Conservation (phyloP, 2,797 vertebrate genomes). For the Streptopelia turtur region DNA sequence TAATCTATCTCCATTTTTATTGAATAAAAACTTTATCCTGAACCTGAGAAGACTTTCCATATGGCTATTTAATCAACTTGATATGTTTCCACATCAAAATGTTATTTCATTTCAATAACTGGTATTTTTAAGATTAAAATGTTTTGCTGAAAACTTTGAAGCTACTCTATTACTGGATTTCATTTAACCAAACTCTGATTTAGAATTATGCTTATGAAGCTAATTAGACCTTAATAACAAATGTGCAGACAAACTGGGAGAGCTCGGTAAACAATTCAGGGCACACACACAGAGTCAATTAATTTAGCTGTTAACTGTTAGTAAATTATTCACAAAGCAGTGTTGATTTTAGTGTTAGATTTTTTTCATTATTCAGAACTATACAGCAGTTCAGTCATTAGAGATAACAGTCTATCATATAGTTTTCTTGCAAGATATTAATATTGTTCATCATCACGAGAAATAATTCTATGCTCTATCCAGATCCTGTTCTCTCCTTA, state of each 20-base stretch:
- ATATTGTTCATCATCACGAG: not conserved
- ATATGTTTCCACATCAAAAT: not conserved
- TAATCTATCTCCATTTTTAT: not conserved
- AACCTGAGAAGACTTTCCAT: not conserved
- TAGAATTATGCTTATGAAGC: not conserved
- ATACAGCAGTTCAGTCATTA: not conserved
- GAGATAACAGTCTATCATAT: not conserved
- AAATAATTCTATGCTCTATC: not conserved
- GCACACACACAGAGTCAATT: not conserved
- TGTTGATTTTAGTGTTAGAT: not conserved
- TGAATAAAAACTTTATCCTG: not conserved
- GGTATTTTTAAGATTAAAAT: not conserved
- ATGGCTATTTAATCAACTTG: not conserved
- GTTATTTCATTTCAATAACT: not conserved
- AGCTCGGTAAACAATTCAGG: not conserved
- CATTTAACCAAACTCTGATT: not conserved
- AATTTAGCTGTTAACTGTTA: not conserved
- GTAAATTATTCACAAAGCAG: not conserved
- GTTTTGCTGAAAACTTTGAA: not conserved
- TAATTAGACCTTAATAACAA: not conserved
- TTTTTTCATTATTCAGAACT: not conserved
- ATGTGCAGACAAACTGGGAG: not conserved
- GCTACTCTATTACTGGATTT: not conserved
- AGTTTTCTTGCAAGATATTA: not conserved
- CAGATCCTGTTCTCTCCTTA: not conserved